Evolutionary conservation across 2,888 invertebrate species (phyloP).

Genomic region (Nycteola revayana): DNA sequence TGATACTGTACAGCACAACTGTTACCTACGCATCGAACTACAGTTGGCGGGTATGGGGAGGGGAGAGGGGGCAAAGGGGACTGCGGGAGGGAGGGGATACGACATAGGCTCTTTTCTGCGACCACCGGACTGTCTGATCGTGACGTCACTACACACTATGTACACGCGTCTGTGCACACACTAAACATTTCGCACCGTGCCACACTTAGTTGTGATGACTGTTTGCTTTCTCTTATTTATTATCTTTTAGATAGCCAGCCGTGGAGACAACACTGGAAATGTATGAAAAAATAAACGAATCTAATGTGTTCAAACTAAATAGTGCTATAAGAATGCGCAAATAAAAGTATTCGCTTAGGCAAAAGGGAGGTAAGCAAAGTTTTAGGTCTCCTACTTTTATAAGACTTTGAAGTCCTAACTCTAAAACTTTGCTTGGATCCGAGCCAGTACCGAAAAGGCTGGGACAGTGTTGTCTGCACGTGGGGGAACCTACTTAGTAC

Average conservation of each 20-base stretch:
- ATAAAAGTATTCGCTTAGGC: constrained; percentile 8
- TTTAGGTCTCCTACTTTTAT: constrained; percentile 16
- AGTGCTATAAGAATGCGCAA: constrained; percentile 10
- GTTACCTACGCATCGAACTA: constrained; percentile 52
- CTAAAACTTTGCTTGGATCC: constrained; percentile 13
- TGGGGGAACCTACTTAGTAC: constrained; percentile 6
- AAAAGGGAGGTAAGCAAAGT: constrained; percentile 19
- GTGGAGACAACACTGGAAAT: constrained; percentile 61
- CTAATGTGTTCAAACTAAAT: constrained; percentile 5
- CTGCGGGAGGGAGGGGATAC: constrained; percentile 27
- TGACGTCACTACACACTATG: constrained; percentile 22
- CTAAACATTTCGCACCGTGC: constrained; percentile 63
- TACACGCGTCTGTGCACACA: constrained; percentile 46
- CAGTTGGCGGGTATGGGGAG: constrained; percentile 26
- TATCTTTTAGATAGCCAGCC: constrained; percentile 47
- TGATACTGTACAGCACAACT: constrained; percentile 47
- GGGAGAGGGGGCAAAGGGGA: constrained; percentile 24
- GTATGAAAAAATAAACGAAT: constrained; percentile 8
- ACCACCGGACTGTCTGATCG: constrained; percentile 50
- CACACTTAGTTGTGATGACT: constrained; percentile 78
- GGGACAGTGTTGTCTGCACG: constrained; percentile 51
- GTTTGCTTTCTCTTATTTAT: constrained; percentile 68
- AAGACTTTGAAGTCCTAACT: constrained; percentile 7
- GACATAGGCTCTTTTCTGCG: constrained; percentile 70
- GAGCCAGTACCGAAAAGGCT: not conserved